Evolutionary conservation across 1,140 invertebrate genomes (phyloP), one percentile per base, ranked within the genome.

Genomic region (Ladona fulva): DNA sequence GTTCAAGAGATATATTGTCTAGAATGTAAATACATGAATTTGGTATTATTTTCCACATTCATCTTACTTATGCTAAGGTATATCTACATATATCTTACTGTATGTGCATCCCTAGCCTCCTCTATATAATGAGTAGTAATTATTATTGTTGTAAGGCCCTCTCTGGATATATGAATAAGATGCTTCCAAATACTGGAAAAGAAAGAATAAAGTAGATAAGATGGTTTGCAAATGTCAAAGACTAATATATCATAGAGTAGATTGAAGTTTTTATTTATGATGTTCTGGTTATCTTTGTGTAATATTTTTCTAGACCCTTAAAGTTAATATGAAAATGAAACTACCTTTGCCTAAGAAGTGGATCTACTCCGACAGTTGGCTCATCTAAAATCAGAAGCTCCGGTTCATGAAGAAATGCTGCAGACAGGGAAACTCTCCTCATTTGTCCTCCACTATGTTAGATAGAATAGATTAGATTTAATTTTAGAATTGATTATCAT

Each of bases 351-450:
- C 88, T 82, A 0, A 87, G 82, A 11, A 88, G 79, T 16, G 87
- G 86, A 82, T 89, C 88, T 0, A 89, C 87, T 22, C 93, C 92
- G 10, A 97, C 96, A 0, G 96, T 97, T 0, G 96, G 96, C 83
- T 98, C 96, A 82, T 98, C 96, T 74, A 98, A 86, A 82, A 98
- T 97, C 24, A 98, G 85, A 0, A 97, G 87, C 85, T 97, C 94
- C 0, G 96, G 95, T 79, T 96, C 92, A 66, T 97, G 93, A 24
- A 98, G 85, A 19, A 97, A 86, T 0, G 95, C 94, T 0, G 94
- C 92, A 0, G 95, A 94, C 76, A 98, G 89, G 10, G 95, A 97
- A 14, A 96, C 93, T 79, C 96, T 87, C 78, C 96, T 87, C 82
- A 96, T 93, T 84, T 97, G 95, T 16, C 96, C 96, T 66, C 96